phyloP scores from a whole-genome alignment of 2,888 invertebrate genomes.

The Yponomeuta evonymella region DNA sequence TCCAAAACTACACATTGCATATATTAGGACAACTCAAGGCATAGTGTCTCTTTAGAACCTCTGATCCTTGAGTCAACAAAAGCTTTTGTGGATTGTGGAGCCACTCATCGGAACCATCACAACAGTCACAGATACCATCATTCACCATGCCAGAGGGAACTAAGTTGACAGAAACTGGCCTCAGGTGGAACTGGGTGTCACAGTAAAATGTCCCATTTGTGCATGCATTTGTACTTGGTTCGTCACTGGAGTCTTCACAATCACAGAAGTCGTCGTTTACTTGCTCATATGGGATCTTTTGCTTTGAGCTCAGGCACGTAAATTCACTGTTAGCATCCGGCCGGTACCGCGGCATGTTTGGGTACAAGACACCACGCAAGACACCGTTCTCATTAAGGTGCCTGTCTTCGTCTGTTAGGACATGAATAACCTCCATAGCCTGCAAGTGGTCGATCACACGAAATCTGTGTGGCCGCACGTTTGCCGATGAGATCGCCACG shows the following conservation, averaged over 20 bases:
- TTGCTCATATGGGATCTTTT: conserved; percentile 49
- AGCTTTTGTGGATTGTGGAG: conserved; percentile 32
- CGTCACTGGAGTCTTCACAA: conserved; percentile 86
- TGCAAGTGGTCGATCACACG: conserved; percentile 42
- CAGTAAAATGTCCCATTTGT: conserved; percentile 90
- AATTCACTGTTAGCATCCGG: conserved; percentile 55
- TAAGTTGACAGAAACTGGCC: conserved; percentile 47
- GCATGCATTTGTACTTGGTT: conserved; percentile 94
- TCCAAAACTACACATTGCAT: conserved; percentile 27
- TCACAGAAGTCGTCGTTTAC: conserved; percentile 93
- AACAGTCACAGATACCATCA: conserved; percentile 96
- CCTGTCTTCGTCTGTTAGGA: conserved; percentile 54
- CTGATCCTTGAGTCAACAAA: conserved; percentile 49
- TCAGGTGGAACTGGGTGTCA: conserved; percentile 66
- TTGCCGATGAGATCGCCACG: conserved; percentile 49
- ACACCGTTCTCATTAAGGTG: conserved; percentile 59
- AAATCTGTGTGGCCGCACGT: conserved; percentile 33
- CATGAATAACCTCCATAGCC: conserved; percentile 37
- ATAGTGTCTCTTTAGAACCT: conserved; percentile 47
- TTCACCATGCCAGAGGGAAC: conserved; percentile 88
- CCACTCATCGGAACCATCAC: conserved; percentile 95
- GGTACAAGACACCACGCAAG: conserved; percentile 54
- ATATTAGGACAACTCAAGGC: conserved; percentile 47
- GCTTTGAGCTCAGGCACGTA: conserved; percentile 55
- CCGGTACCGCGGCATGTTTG: conserved; percentile 51